phyloP scores from a whole-genome alignment of 2,888 invertebrate genomes.

The Tineola bisselliella region DNA sequence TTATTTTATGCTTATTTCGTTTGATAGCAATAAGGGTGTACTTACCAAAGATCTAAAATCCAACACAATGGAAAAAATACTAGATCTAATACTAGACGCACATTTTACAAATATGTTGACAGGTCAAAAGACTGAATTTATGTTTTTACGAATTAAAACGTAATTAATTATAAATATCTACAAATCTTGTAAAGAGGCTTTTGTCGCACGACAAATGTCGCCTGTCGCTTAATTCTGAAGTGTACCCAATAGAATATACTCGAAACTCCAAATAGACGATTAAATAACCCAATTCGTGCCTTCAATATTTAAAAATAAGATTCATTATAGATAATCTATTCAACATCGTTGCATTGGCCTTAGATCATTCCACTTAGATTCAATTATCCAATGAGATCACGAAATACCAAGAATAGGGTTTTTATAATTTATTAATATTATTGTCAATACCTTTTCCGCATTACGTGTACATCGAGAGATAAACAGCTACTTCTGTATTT shows the following conservation, averaged over 20 bases:
- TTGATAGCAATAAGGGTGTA: too few relatives aligned
- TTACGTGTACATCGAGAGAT: background rate
- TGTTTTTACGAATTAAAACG: too few relatives aligned
- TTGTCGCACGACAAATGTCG: too few relatives aligned
- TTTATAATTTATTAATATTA: constrained; percentile 2
- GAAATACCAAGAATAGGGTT: background rate
- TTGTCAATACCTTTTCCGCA: constrained; percentile 5
- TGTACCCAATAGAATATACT: background rate
- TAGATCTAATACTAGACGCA: too few relatives aligned
- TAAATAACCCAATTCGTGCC: background rate
- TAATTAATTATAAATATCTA: too few relatives aligned
- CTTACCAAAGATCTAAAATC: too few relatives aligned
- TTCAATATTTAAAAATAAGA: background rate
- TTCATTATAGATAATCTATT: background rate
- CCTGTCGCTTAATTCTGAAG: background rate
- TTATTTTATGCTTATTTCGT: too few relatives aligned
- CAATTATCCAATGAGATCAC: constrained; percentile 3
- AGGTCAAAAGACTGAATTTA: too few relatives aligned
- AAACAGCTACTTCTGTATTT: too few relatives aligned
- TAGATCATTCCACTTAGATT: background rate
- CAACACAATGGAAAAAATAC: too few relatives aligned
- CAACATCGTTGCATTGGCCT: background rate
- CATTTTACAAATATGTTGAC: too few relatives aligned
- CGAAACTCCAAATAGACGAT: background rate
- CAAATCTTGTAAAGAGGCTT: too few relatives aligned